These are phyloP conservation scores for Ectropis grisescens DNA, from an alignment of 1,140 invertebrate species.

Conservation along the genomic window DNA sequence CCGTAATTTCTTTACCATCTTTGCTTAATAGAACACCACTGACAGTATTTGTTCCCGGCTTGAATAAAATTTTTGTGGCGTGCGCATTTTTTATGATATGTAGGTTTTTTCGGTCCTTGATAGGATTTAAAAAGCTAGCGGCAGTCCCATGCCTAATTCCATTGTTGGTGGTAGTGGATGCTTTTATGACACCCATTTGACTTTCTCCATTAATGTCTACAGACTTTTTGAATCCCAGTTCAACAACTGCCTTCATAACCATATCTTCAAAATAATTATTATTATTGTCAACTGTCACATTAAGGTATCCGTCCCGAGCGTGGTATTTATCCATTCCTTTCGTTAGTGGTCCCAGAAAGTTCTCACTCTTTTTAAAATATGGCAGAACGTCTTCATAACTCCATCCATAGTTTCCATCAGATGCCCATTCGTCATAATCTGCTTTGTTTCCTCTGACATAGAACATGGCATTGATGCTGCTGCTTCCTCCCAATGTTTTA, in stretches of 20 bases:
- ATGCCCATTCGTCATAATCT: conserved; percentile 80
- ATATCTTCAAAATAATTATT: conserved; percentile 78
- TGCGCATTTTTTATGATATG: conserved; percentile 75
- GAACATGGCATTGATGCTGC: conserved; percentile 77
- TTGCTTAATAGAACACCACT: conserved; percentile 73
- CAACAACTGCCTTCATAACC: conserved; percentile 77
- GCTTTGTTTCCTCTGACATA: conserved; percentile 74
- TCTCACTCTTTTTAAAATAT: conserved; percentile 66
- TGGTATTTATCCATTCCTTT: conserved; percentile 71
- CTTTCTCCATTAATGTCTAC: conserved; percentile 69
- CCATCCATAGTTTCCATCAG: conserved; percentile 52
- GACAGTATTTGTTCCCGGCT: conserved; percentile 63
- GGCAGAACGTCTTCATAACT: conserved; percentile 53
- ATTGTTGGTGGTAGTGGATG: conserved; percentile 66
- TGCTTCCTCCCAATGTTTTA: conserved; percentile 74
- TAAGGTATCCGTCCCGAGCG: conserved; percentile 79
- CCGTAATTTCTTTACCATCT: conserved; percentile 50
- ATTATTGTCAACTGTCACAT: conserved; percentile 79
- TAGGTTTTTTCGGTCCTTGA: conserved; percentile 75
- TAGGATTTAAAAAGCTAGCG: conserved; percentile 66
- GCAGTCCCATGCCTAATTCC: conserved; percentile 54
- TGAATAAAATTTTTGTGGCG: conserved; percentile 74
- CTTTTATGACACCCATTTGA: too few species aligned
- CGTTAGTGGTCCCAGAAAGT: conserved; percentile 73
- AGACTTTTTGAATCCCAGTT: conserved; percentile 77